A percentile compares a stretch with the other conserved stretches of the same genome.
phyloP scores from a whole-genome alignment of 2,797 vertebrate genomes.

The Pitangus sulphuratus region DNA sequence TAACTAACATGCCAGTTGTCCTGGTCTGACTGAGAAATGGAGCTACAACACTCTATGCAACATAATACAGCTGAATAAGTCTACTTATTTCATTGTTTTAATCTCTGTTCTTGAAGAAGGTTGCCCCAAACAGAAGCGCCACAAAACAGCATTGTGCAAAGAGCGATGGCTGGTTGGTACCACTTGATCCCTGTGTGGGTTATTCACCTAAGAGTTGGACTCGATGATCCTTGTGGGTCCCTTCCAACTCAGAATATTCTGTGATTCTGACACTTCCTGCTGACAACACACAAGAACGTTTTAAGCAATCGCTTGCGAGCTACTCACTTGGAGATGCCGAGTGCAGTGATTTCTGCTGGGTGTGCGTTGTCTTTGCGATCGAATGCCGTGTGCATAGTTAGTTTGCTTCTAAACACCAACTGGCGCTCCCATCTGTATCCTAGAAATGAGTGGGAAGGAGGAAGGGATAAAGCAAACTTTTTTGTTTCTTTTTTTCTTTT shows the following conservation, averaged over 20 bases:
- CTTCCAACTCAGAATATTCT: background rate
- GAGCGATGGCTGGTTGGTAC: background rate
- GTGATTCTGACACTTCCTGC: background rate
- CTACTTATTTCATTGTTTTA: background rate
- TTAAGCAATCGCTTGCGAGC: rapidly evolving
- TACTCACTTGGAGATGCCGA: slow-evolving; percentile 94
- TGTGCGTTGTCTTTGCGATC: slow-evolving; percentile 97
- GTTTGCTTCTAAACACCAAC: slow-evolving; percentile 96
- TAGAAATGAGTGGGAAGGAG: slow-evolving; percentile 29
- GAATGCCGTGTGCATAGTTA: slow-evolving; percentile 98
- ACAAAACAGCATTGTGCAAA: background rate
- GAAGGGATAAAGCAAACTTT: background rate
- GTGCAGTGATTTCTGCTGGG: slow-evolving; percentile 92
- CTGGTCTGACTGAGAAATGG: background rate
- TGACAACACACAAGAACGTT: rapidly evolving
- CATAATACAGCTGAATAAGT: background rate
- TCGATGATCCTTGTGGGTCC: background rate
- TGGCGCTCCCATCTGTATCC: slow-evolving; percentile 98
- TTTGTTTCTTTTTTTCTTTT: too few relatives aligned
- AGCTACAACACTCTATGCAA: background rate
- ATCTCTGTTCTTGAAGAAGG: background rate
- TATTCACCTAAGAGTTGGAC: background rate
- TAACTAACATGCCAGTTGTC: rapidly evolving
- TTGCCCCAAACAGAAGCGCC: background rate
- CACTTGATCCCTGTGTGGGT: background rate